Evolutionary conservation across 2,888 invertebrate species (phyloP).

Genomic region (Acholoe squamosa): DNA sequence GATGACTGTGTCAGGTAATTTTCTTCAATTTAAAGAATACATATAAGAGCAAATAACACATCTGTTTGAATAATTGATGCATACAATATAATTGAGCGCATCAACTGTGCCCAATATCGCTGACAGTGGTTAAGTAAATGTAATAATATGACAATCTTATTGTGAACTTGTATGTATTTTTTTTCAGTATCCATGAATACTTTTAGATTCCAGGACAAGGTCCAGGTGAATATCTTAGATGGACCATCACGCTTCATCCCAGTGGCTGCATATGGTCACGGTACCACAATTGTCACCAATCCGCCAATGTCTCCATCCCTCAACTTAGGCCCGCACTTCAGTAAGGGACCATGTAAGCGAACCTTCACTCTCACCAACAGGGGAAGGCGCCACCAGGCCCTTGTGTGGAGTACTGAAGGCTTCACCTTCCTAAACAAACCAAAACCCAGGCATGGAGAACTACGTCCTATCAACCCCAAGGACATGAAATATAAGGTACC

Average conservation of each 20-base stretch:
- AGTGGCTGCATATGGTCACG: conserved; percentile 87
- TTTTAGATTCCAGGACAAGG: conserved; percentile 82
- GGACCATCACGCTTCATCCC: conserved; percentile 84
- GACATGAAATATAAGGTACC: conserved; percentile 75
- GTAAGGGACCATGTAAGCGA: conserved; percentile 78
- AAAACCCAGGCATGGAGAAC: conserved; percentile 67
- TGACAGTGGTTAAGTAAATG: not conserved
- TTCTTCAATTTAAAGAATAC: not conserved
- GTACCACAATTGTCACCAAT: conserved; percentile 87
- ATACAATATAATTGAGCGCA: not conserved
- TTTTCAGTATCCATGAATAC: no score
- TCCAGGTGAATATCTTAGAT: conserved; percentile 82
- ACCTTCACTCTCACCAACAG: conserved; percentile 81
- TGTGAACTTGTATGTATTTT: conserved; percentile 48
- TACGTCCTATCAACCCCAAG: conserved; percentile 75
- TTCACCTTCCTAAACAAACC: conserved; percentile 77
- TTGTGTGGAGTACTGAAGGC: conserved; percentile 83
- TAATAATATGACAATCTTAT: not conserved
- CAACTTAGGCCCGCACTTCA: conserved; percentile 87
- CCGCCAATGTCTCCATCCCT: conserved; percentile 86
- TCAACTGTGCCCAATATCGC: not conserved
- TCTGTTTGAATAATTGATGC: no score
- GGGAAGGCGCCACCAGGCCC: conserved; percentile 83
- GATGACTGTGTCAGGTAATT: conserved; percentile 81
- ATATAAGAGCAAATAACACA: no score